Base-by-base conservation (phyloP, 1,140 invertebrate genomes). In the Pseudobourletiella spinata region DNA sequence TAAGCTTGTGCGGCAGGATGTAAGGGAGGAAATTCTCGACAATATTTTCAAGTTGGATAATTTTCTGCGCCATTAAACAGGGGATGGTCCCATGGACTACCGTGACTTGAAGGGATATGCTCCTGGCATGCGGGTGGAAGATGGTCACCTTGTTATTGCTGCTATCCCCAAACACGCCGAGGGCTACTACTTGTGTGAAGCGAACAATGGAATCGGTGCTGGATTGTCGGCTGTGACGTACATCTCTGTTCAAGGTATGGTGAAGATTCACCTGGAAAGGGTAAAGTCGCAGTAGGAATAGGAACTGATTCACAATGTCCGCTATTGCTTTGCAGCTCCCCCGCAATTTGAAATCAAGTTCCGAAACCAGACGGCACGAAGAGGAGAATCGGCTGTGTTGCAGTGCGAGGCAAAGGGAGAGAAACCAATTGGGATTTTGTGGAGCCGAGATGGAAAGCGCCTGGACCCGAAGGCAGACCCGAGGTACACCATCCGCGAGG, bases 371-470 rank as follows among this genome's bases (percentile, higher is more conserved):
- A 93, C 89, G 24, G 88, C 91, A 18, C 83, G 88, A 61, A 83
- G 88, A 60, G 90, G 88, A 20, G 90, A 95, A 76, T 90, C 91
- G 28, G 87, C 91, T 29, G 91, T 93, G 24, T 74, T 98, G 56
- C 76, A 79, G 48, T 83, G 81, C 64, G 76, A 80, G 63, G 80
- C 79, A 0, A 74, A 78, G 25, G 81, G 95, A 56, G 94, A 97
- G 77, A 93, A 92, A 79, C 93, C 94, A 25, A 89, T 98, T 73
- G 90, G 90, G 69, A 93, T 97, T 48, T 81, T 91, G 22, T 97
- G 94, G 95, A 93, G 91, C 76, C 91, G 91, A 83, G 91, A 94
- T 75, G 91, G 90, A 75, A 91, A 92, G 74, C 83, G 89, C 52
- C 76, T 93, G 56, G 89, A 93, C 76, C 85, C 88, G 28, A 90